A percentile compares a stretch with the other conserved stretches of the same genome.
phyloP scores from a whole-genome alignment of 1,140 invertebrate genomes.

The Papilio helenus region DNA sequence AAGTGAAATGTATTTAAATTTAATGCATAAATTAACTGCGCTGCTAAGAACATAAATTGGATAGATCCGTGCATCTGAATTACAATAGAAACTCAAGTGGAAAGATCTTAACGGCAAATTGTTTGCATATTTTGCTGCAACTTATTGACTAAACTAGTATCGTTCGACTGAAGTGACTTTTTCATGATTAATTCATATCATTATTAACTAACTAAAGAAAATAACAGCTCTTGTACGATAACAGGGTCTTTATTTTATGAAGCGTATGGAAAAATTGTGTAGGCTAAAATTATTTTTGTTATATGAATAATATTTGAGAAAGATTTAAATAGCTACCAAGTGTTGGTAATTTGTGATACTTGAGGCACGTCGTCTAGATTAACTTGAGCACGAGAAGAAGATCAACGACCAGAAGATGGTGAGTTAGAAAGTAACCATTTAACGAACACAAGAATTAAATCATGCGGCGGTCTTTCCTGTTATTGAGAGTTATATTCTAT shows the following conservation, averaged over 20 bases:
- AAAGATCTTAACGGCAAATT: background rate
- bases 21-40: slow-evolving; percentile 31
- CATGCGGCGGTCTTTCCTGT: background rate
- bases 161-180: background rate
- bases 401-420: background rate
- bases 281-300: too few relatives aligned
- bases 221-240: background rate
- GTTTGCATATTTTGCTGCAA: slow-evolving; percentile 4
- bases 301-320: too few relatives aligned
- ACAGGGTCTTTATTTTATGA: background rate
- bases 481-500: background rate
- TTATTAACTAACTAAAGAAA: background rate
- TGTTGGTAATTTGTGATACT: background rate
- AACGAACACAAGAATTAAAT: too few relatives aligned
- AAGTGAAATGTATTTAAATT: slow-evolving; percentile 17
- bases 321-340: background rate
- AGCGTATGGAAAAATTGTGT: background rate
- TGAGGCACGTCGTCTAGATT: background rate
- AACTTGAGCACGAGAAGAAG: background rate
- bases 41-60: slow-evolving; percentile 1
- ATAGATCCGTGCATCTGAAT: slow-evolving; percentile 8
- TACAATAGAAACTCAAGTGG: slow-evolving; percentile 6
- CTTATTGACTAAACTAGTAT: background rate
- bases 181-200: background rate
- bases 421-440: background rate